Conservation (phyloP, 2,888 invertebrate genomes). For the Thereva unica region DNA sequence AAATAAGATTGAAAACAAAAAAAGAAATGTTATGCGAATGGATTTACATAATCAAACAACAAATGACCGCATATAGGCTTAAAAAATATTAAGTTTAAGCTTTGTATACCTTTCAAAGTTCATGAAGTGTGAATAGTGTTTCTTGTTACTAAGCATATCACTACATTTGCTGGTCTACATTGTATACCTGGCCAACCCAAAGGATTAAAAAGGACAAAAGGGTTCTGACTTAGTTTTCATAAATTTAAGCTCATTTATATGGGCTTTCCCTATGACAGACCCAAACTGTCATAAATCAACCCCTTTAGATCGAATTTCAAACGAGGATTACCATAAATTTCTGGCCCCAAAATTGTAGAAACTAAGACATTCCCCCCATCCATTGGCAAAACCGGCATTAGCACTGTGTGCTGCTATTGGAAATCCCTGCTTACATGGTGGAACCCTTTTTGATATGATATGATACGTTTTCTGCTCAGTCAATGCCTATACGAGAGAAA, state of each 20-base stretch:
- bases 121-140: too few relatives aligned
- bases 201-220: neutral
- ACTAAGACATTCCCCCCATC: conserved; percentile 15
- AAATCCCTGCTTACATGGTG: conserved; percentile 1
- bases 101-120: too few relatives aligned
- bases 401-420: conserved; percentile 9
- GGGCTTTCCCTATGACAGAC: neutral
- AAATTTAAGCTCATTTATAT: conserved; percentile 1
- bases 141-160: too few relatives aligned
- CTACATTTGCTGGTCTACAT: too few relatives aligned
- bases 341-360: conserved; percentile 16
- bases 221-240: conserved; percentile 12
- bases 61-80: too few relatives aligned
- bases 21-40: too few relatives aligned
- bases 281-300: conserved; percentile 21
- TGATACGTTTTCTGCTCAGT: too few relatives aligned
- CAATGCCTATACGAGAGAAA: neutral
- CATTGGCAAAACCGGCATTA: conserved; percentile 10
- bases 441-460: too few relatives aligned
- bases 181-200: too few relatives aligned
- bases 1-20: too few relatives aligned
- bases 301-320: conserved; percentile 23
- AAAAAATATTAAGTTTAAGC: too few relatives aligned
- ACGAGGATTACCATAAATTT: conserved; percentile 31
- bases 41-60: too few relatives aligned